Evolutionary conservation across 2,797 vertebrate genomes (phyloP), one percentile per base, ranked within the genome.

Genomic region (Sebastolobus altivelis): DNA sequence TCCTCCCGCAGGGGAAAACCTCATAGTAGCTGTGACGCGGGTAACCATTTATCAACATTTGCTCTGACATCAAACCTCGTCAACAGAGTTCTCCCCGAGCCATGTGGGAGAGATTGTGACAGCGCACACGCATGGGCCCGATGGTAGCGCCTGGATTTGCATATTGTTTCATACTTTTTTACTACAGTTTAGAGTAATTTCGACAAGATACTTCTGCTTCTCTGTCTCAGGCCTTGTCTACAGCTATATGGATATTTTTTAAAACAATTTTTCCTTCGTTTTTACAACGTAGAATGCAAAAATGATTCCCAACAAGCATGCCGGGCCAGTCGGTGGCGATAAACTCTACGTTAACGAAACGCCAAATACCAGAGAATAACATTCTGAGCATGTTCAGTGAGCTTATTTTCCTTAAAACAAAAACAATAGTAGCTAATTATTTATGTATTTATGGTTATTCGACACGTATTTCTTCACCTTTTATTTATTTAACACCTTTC

Each of bases 1-100:
- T 72, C 46, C 25, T 14, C 66, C 75, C 81, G 67, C 59, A 2
- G 5, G 80, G 70, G 58, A 40, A 72, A 65, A 67, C 67, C 37
- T 66, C 69, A 62, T 43, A 27, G 78, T 58, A 43, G 75, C 31
- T 54, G 55, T 90, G 89, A 90, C 83, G 84, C 75, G 27, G 74
- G 70, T 73, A 73, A 73, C 38, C 31, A 54, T 61, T 82, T 72
- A 77, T 68, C 72, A 79, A 46, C 72, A 38, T 59, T 73, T 76
- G 52, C 75, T 80, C 62, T 90, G 82, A 88, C 85, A 87, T 87
- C 87, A 87, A 69, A 83, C 65, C 33, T 60, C 12, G 65, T 77
- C 76, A 77, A 60, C 18, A 77, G 35, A 65, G 55, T 37, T 75
- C 65, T 75, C 65, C 58, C 20, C 11, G 9, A 72, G 80, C 56